Evolutionary conservation across 2,888 invertebrate species (phyloP).

Genomic region (Drosophila infuscata): DNA sequence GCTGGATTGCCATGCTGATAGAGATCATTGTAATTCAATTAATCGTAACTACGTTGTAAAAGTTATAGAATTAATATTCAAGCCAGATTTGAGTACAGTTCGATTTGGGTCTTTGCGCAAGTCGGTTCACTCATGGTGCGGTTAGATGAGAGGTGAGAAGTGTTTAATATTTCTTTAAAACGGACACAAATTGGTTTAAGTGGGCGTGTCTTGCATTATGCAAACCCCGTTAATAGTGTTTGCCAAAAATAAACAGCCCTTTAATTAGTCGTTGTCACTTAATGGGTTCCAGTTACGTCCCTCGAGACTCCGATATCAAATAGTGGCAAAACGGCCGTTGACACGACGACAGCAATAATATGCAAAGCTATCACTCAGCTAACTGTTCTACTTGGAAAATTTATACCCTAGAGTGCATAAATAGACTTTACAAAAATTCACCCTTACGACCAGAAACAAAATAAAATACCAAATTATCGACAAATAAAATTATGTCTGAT

Average conservation of each 20-base stretch:
- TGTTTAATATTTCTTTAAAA: neutral
- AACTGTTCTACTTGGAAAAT: neutral
- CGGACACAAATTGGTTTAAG: neutral
- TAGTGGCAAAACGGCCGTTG: conserved; percentile 18
- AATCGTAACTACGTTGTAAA: neutral
- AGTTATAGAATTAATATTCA: neutral
- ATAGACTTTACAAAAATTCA: neutral
- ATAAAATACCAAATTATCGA: neutral
- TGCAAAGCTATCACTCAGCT: neutral
- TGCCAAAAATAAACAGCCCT: conserved; percentile 59
- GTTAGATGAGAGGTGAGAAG: conserved; percentile 32
- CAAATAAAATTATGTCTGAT: neutral
- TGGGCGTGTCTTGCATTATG: conserved; percentile 45
- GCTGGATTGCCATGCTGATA: conserved; percentile 39
- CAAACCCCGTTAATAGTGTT: conserved; percentile 38
- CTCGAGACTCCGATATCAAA: conserved; percentile 35
- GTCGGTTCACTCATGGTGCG: conserved; percentile 38
- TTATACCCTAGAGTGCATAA: neutral
- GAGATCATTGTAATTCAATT: conserved; percentile 56
- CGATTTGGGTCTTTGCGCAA: neutral
- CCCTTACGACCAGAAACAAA: neutral
- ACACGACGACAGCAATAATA: conserved; percentile 1
- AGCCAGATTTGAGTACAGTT: conserved; percentile 21
- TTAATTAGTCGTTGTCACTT: conserved; percentile 60
- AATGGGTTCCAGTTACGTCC: conserved; percentile 48